Evolutionary conservation across 2,113 vertebrate species (phyloP).

Genomic region (Emydura subglobosa): DNA sequence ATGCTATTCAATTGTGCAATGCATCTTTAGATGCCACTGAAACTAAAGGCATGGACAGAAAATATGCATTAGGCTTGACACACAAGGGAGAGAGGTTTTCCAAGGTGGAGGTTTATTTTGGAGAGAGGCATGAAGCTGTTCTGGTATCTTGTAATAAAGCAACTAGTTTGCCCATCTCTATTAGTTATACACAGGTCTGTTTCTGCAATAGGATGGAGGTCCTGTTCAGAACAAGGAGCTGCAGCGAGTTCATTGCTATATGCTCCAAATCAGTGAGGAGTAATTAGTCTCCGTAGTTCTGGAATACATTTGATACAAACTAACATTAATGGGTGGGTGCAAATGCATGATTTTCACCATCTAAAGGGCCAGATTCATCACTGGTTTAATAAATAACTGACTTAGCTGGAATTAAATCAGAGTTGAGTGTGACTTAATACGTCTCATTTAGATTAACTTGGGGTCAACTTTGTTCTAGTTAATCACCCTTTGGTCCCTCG

Average conservation of each 20-base stretch:
- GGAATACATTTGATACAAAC: constrained; percentile 52
- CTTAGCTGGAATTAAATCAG: neutral
- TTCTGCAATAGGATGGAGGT: constrained; percentile 12
- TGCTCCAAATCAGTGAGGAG: constrained; percentile 18
- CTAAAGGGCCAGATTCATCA: neutral
- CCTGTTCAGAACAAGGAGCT: neutral
- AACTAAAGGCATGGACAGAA: neutral
- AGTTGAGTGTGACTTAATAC: neutral
- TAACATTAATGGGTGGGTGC: constrained; percentile 17
- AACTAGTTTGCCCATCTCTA: constrained; percentile 57
- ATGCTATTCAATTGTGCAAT: neutral
- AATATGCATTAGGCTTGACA: neutral
- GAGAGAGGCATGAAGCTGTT: neutral
- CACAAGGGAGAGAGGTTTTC: neutral
- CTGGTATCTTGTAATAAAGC: neutral
- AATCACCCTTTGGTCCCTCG: neutral
- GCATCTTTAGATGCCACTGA: neutral
- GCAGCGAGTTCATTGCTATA: constrained; percentile 30
- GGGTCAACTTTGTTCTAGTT: neutral
- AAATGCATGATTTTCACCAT: constrained; percentile 8
- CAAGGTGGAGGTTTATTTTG: constrained; percentile 38
- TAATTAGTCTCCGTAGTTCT: constrained; percentile 55
- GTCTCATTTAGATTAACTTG: neutral
- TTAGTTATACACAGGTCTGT: constrained; percentile 46
- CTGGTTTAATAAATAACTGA: neutral